Percentiles rank a stretch among this genome's conserved stretches.
Evolutionary conservation across 2,888 invertebrate species (phyloP).

Genomic region (Acleris emargana): DNA sequence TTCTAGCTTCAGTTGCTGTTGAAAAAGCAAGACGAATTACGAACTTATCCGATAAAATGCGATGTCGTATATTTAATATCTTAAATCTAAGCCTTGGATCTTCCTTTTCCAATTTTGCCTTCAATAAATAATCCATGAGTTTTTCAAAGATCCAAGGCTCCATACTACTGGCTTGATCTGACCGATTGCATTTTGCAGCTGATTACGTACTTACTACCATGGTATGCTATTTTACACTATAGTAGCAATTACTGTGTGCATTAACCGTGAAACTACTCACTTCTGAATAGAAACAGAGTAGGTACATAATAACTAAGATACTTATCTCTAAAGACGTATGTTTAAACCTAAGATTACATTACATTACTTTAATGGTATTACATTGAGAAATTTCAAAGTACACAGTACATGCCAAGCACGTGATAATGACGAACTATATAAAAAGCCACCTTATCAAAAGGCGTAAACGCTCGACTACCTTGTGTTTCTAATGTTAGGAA

Average conservation of each 20-base stretch:
- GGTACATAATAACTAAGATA: background rate
- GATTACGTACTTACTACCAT: no score
- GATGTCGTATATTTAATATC: no score
- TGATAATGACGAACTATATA: constrained; percentile 6
- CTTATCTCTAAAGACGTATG: constrained; percentile 6
- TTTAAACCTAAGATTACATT: constrained; percentile 15
- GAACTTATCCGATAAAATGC: no score
- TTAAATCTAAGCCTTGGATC: no score
- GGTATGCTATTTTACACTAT: no score
- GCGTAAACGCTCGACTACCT: background rate
- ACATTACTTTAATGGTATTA: constrained; percentile 11
- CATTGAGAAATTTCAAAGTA: constrained; percentile 15
- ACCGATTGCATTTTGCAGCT: no score
- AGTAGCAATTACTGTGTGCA: background rate
- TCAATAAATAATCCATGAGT: no score
- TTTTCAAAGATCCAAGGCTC: no score
- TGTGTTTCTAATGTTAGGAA: background rate
- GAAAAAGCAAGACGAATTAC: no score
- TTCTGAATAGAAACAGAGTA: constrained; percentile 34
- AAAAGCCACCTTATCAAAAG: constrained; percentile 12
- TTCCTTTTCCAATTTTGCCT: no score
- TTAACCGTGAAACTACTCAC: background rate
- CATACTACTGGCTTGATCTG: no score
- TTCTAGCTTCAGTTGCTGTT: no score
- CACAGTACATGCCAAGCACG: constrained; percentile 26